phyloP scores from a whole-genome alignment of 1,140 invertebrate species.

The Halictus rubicundus region DNA sequence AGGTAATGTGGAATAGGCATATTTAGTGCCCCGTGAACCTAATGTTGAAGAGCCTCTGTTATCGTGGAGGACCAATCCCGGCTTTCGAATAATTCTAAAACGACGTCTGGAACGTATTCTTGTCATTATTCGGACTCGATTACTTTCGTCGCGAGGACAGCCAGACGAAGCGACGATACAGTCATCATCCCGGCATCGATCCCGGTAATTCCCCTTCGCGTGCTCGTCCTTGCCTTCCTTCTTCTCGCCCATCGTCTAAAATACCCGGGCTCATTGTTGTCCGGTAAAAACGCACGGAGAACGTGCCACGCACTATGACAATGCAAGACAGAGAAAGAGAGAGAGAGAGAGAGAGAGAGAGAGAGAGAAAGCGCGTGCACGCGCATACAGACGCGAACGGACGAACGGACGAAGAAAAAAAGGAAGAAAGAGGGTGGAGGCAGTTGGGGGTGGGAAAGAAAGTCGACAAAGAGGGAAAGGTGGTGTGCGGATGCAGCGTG shows the following conservation, averaged over 20 bases:
- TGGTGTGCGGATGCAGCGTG: constrained; percentile 22
- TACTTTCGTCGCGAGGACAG: constrained; percentile 25
- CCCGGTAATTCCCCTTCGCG: constrained; percentile 29
- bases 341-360: too few relatives aligned
- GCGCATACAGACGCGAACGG: background rate
- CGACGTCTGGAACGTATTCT: too few relatives aligned
- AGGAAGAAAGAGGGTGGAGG: background rate
- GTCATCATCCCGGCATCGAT: constrained; percentile 36
- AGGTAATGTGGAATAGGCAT: too few relatives aligned
- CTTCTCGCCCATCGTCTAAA: constrained; percentile 41
- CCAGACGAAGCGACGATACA: background rate
- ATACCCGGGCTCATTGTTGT: constrained; percentile 46
- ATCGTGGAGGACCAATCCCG: too few relatives aligned
- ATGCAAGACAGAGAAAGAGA: constrained; percentile 8
- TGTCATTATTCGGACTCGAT: constrained; percentile 10
- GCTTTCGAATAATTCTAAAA: too few relatives aligned
- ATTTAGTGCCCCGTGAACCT: too few relatives aligned
- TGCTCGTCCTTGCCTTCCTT: background rate
- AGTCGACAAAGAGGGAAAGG: constrained; percentile 43
- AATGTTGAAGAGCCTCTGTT: too few relatives aligned
- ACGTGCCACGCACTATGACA: constrained; percentile 33
- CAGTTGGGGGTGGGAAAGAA: constrained; percentile 20
- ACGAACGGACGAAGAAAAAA: background rate
- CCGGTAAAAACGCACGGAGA: constrained; percentile 41
- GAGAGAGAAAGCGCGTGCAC: background rate